phyloP scores from a whole-genome alignment of 2,888 invertebrate genomes.

The Acanthosoma haemorrhoidale region DNA sequence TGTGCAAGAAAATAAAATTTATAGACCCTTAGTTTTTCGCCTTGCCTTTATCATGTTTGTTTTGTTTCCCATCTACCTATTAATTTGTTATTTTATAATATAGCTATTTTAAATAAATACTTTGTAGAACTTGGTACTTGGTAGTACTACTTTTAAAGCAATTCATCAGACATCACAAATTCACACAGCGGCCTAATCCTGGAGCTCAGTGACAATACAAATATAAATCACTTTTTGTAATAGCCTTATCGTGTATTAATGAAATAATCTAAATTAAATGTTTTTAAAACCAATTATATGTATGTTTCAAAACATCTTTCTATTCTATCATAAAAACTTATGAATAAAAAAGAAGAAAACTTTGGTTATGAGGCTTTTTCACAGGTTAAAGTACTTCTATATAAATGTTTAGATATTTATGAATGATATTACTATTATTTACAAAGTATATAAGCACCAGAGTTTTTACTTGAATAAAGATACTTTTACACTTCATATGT shows the following conservation, averaged over 20 bases:
- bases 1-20: slow-evolving; percentile 30
- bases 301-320: slow-evolving; percentile 12
- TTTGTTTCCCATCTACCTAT: not conserved
- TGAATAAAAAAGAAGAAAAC: not conserved
- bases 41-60: slow-evolving; percentile 19
- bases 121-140: not conserved
- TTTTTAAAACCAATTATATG: not conserved
- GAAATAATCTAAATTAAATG: not conserved
- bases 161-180: slow-evolving; percentile 17
- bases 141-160: not conserved
- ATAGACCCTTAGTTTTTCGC: slow-evolving; percentile 27
- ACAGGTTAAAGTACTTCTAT: slow-evolving; percentile 11
- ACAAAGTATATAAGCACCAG: slow-evolving; percentile 20
- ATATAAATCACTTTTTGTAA: slow-evolving; percentile 27
- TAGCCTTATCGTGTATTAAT: slow-evolving; percentile 19
- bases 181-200: slow-evolving; percentile 27
- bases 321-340: not conserved
- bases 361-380: slow-evolving; percentile 13
- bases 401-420: slow-evolving; percentile 8
- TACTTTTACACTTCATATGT: slow-evolving; percentile 13
- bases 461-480: slow-evolving; percentile 19
- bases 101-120: not conserved
- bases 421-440: slow-evolving; percentile 9
- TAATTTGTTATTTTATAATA: not conserved
- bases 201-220: slow-evolving; percentile 32